Conservation (phyloP, 2,113 vertebrate genomes). For the Poeciliopsis occidentalis region DNA sequence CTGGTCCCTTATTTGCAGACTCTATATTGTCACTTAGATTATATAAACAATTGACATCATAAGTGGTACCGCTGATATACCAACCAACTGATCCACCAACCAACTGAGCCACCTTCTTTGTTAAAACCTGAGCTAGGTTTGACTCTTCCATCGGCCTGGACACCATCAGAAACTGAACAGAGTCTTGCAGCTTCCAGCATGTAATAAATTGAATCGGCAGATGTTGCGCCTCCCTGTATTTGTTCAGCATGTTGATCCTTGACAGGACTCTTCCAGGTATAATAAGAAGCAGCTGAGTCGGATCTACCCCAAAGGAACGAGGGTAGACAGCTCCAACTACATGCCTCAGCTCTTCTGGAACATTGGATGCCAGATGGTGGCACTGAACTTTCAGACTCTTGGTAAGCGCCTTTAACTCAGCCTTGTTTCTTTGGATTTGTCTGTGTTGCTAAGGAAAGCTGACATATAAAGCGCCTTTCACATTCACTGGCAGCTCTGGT, state of each 20-base stretch:
- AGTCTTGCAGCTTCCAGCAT: neutral
- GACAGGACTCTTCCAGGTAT: conserved; percentile 78
- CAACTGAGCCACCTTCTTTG: neutral
- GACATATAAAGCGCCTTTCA: too few relatives aligned
- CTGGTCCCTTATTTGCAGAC: too few relatives aligned
- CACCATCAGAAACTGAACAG: neutral
- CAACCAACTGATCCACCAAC: neutral
- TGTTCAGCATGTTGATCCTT: conserved; percentile 28
- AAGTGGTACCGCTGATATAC: neutral
- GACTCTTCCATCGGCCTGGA: neutral
- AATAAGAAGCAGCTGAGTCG: conserved; percentile 93
- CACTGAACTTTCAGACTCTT: conserved; percentile 91
- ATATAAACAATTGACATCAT: neutral
- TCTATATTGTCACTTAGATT: too few relatives aligned
- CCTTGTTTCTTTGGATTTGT: neutral
- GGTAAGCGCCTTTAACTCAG: conserved; percentile 72
- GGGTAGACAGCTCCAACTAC: conserved; percentile 94
- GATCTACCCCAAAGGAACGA: conserved; percentile 92
- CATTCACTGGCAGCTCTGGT: neutral
- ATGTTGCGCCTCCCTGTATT: neutral
- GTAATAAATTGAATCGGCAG: neutral
- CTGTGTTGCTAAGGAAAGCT: neutral
- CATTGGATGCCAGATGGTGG: conserved; percentile 91
- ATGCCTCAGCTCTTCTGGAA: conserved; percentile 96
- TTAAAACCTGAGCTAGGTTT: neutral